Evolutionary conservation across 2,797 vertebrate genomes (phyloP), one percentile per base, ranked within the genome.

Genomic region (Merluccius polli): DNA sequence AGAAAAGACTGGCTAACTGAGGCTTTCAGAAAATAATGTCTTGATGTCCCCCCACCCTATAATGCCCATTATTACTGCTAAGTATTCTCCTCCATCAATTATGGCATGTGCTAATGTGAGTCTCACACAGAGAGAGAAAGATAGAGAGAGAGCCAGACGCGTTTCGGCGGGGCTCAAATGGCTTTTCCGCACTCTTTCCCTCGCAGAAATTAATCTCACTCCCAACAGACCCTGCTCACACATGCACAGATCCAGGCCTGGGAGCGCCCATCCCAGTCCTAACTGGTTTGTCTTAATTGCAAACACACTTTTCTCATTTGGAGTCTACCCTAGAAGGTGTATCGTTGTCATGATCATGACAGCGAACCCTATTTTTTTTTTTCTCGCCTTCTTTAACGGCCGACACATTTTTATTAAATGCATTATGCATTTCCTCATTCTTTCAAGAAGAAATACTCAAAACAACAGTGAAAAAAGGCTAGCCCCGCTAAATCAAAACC

Each of bases 51-150:
- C 41, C 41, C 41, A 38, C 85, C 85, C 89, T 86, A 85, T 86
- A 91, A 92, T 89, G 89, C 84, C 88, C 89, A 93, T 92, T 92
- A 92, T 93, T 92, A 89, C 86, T 73, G 85, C 89, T 92, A 92
- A 92, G 88, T 91, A 88, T 83, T 87, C 90, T 90, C 90, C 82
- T 91, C 90, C 88, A 92, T 91, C 91, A 91, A 89, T 88, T 87
- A 90, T 92, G 91, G 84, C 90, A 90, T 87, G 88, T 88, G 89
- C 87, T 91, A 92, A 92, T 90, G 90, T 15, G 38, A 41, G 38
- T 7, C 5, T 4, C 5, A 41, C 3, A 41, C 3, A 41, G 38
- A 41, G 38, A 41, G 38, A 41, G 38, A 41, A 9, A 41, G 38
- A 41, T 3, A 41, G 38, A 41, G 38, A 9, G 38, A 48, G 44